Conservation (phyloP, 2,113 vertebrate species). For the Tupaia tana region DNA sequence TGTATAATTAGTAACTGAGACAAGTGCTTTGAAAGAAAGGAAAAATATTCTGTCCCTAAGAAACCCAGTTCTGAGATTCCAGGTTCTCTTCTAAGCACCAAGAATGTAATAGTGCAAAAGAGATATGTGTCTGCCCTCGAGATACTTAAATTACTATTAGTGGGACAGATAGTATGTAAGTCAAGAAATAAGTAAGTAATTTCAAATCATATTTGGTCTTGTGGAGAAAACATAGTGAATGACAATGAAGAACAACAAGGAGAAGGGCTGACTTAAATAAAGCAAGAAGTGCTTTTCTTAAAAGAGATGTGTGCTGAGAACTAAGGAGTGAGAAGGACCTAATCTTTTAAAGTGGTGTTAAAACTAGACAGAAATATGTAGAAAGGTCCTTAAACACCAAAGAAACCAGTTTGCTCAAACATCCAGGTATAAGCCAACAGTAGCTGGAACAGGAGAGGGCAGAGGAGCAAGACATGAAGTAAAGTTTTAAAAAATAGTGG, state of each 20-base stretch:
- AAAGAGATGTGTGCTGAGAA: neutral
- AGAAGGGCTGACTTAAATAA: neutral
- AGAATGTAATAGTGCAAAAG: neutral
- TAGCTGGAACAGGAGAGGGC: neutral
- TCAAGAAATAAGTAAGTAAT: neutral
- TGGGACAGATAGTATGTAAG: neutral
- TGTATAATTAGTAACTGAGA: neutral
- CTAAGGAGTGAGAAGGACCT: neutral
- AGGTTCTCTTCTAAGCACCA: neutral
- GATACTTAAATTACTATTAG: neutral
- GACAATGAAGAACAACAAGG: neutral
- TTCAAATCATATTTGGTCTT: neutral
- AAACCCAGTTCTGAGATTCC: neutral
- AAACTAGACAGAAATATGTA: neutral
- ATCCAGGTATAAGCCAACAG: neutral
- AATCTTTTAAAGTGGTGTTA: neutral
- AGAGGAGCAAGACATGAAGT: neutral
- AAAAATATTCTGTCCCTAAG: neutral
- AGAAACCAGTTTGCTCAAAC: neutral
- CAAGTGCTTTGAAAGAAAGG: neutral
- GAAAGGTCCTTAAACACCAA: neutral
- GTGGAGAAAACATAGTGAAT: neutral
- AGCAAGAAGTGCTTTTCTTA: neutral
- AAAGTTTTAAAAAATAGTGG: neutral
- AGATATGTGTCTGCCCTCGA: neutral